A percentile compares a stretch with the other conserved stretches of the same genome.
phyloP scores from a whole-genome alignment of 2,888 invertebrate genomes.

The Galeruca laticollis region DNA sequence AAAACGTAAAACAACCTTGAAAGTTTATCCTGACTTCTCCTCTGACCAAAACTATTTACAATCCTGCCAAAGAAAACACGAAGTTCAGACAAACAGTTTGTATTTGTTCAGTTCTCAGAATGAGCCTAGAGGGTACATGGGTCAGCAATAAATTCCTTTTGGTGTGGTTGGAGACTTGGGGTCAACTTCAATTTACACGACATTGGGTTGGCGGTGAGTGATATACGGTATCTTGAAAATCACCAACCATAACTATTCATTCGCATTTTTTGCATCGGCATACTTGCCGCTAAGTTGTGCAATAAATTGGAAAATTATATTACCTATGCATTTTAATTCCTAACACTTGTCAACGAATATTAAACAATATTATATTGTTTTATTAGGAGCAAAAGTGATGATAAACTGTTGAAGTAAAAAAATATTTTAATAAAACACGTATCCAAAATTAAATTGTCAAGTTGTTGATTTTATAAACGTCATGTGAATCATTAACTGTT shows the following conservation, averaged over 20 bases:
- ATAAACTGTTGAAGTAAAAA: no score
- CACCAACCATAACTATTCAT: background rate
- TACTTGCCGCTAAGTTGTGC: no score
- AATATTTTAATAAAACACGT: no score
- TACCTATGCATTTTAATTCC: no score
- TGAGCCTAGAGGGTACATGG: background rate
- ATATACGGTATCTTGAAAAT: background rate
- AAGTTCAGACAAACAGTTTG: constrained; percentile 9
- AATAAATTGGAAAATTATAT: no score
- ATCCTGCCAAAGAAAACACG: constrained; percentile 18
- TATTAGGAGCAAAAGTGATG: no score
- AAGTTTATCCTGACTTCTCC: background rate
- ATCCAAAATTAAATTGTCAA: no score
- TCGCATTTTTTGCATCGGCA: no score
- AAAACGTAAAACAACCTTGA: background rate
- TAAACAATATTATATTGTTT: no score
- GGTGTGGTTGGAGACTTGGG: constrained; percentile 3
- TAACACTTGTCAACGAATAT: no score
- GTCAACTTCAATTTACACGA: constrained; percentile 7
- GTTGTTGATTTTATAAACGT: no score
- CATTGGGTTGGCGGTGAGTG: background rate
- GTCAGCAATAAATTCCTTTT: constrained; percentile 15
- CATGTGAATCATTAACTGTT: no score
- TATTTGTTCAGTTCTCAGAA: constrained; percentile 5
- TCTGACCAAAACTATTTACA: constrained; percentile 12